Evolutionary conservation across 2,113 vertebrate species (phyloP).

Genomic region (Trachemys scripta): DNA sequence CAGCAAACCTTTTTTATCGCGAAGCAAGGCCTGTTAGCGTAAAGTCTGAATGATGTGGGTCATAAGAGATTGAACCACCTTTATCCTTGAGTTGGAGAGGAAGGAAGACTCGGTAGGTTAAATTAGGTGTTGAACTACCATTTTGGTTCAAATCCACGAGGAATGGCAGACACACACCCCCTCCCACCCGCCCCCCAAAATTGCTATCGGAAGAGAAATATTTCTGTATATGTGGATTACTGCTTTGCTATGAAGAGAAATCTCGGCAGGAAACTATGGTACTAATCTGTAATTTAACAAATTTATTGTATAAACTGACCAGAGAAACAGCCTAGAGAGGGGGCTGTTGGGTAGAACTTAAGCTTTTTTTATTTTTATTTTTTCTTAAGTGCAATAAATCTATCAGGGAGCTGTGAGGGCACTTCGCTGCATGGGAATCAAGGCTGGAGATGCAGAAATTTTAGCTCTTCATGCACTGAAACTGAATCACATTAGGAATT

Average conservation of each 20-base stretch:
- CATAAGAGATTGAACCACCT: neutral
- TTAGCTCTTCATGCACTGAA: neutral
- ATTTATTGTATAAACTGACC: neutral
- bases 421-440: neutral
- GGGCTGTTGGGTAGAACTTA: neutral
- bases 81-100: neutral
- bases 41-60: neutral
- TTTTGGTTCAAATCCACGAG: neutral
- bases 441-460: neutral
- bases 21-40: neutral
- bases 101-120: neutral
- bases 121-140: neutral
- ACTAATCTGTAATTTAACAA: neutral
- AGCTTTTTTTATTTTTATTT: neutral
- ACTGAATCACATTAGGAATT: neutral
- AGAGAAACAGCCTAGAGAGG: neutral
- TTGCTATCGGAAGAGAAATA: neutral
- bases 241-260: neutral
- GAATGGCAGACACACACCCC: neutral
- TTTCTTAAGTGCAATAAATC: constrained; percentile 81
- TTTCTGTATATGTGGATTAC: neutral
- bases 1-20: neutral
- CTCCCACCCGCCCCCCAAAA: neutral
- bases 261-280: neutral
- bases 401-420: constrained; percentile 73